Evolutionary conservation across 2,797 vertebrate genomes (phyloP).

Genomic region (Chrysocyon brachyurus): DNA sequence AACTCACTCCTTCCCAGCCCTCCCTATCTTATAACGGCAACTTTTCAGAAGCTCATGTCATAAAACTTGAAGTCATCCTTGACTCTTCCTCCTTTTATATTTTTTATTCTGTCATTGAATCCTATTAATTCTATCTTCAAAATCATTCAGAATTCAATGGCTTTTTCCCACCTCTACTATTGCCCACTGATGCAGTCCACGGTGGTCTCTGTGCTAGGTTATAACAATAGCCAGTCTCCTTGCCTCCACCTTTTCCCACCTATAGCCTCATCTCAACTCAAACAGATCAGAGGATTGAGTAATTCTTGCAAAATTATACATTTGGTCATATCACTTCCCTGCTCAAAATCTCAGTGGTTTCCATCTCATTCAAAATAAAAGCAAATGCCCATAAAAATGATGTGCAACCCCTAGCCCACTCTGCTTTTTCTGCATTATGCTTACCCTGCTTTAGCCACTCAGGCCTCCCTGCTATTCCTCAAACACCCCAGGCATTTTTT

Average conservation of each 20-base stretch:
- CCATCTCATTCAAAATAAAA: background rate
- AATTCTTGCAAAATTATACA: background rate
- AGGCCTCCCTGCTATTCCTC: background rate
- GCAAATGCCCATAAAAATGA: background rate
- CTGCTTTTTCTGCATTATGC: no score
- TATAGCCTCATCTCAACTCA: background rate
- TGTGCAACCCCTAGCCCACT: accelerated
- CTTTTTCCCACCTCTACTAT: background rate
- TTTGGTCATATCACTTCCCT: background rate
- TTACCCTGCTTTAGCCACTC: background rate
- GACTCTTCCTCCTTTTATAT: background rate
- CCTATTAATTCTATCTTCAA: background rate
- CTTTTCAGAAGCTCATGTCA: background rate
- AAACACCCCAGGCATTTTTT: background rate
- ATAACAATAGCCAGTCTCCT: background rate
- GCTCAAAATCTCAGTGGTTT: background rate
- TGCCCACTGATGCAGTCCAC: accelerated
- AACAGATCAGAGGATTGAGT: background rate
- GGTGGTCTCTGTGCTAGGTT: background rate
- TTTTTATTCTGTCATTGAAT: background rate
- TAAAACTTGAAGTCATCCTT: background rate
- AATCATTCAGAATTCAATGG: background rate
- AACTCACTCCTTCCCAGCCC: accelerated
- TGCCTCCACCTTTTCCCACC: background rate
- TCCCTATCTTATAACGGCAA: background rate